These are phyloP conservation scores for Apocrypta bakeri DNA, from an alignment of 1,140 invertebrate species.

Conservation along the genomic window DNA sequence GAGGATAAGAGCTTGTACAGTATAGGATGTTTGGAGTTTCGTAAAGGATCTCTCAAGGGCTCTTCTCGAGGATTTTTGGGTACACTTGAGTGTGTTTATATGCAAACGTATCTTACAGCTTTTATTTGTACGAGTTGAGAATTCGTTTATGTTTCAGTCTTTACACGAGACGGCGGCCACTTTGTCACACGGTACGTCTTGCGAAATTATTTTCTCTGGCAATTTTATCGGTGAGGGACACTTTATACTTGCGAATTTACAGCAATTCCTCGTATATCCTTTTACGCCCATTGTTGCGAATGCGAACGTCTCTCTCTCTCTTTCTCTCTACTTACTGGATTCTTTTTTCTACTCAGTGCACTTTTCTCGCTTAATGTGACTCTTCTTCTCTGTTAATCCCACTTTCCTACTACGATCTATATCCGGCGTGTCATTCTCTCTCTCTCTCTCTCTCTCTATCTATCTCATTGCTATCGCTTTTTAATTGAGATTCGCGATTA, in stretches of 20 bases:
- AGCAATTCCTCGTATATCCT: not conserved
- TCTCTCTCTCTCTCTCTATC: not conserved
- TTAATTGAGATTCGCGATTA: too few species aligned
- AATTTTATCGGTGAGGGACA: too few species aligned
- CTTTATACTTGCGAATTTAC: too few species aligned
- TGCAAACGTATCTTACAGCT: not conserved
- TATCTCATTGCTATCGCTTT: not conserved
- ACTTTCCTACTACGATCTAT: slow-evolving; percentile 23
- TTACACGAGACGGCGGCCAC: too few species aligned
- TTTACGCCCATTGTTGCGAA: slow-evolving; percentile 2
- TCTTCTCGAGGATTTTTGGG: too few species aligned
- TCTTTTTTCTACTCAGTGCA: not conserved
- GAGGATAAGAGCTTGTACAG: too few species aligned
- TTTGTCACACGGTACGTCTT: too few species aligned
- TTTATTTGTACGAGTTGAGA: not conserved
- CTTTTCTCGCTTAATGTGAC: slow-evolving; percentile 23
- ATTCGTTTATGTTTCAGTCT: not conserved
- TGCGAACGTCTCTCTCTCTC: not conserved
- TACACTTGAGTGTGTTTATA: too few species aligned
- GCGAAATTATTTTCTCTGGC: not conserved
- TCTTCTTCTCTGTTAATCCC: slow-evolving; percentile 19
- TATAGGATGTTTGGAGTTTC: too few species aligned
- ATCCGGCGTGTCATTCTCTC: not conserved
- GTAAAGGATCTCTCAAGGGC: too few species aligned
- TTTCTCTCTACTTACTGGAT: not conserved